phyloP scores from a whole-genome alignment of 2,113 vertebrate genomes.

The Natator depressus region DNA sequence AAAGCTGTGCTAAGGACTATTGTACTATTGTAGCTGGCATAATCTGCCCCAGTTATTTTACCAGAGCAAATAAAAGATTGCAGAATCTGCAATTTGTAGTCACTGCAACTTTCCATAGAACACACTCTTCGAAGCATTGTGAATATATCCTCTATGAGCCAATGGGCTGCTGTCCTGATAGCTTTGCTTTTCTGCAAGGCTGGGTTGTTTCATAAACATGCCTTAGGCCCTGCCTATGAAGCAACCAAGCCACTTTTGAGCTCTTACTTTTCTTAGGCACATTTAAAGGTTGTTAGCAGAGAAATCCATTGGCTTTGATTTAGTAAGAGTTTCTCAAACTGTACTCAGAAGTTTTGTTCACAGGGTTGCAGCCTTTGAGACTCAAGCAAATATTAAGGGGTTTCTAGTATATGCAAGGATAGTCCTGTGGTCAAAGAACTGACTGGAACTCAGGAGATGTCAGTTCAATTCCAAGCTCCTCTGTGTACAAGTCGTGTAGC shows the following conservation, averaged over 20 bases:
- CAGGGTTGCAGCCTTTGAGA: background rate
- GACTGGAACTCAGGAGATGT: background rate
- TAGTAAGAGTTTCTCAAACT: background rate
- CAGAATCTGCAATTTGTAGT: slow-evolving; percentile 26
- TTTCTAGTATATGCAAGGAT: background rate
- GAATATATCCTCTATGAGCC: background rate
- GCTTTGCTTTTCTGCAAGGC: background rate
- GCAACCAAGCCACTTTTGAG: background rate
- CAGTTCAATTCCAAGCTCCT: background rate
- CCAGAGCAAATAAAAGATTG: slow-evolving; percentile 5
- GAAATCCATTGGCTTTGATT: background rate
- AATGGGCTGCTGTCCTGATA: background rate
- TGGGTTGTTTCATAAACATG: background rate
- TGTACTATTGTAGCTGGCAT: slow-evolving; percentile 53
- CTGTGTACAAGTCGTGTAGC: background rate
- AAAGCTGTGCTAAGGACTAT: slow-evolving; percentile 39
- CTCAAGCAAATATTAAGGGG: background rate
- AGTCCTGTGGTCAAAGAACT: background rate
- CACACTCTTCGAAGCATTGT: background rate
- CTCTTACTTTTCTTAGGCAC: background rate
- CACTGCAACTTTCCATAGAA: fast-evolving
- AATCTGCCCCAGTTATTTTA: slow-evolving; percentile 39
- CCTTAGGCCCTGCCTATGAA: background rate
- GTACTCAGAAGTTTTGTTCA: background rate
- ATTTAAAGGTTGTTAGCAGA: background rate